These are phyloP conservation scores for Lepidurus arcticus DNA, from an alignment of 1,140 invertebrate genomes.

Conservation along the genomic window DNA sequence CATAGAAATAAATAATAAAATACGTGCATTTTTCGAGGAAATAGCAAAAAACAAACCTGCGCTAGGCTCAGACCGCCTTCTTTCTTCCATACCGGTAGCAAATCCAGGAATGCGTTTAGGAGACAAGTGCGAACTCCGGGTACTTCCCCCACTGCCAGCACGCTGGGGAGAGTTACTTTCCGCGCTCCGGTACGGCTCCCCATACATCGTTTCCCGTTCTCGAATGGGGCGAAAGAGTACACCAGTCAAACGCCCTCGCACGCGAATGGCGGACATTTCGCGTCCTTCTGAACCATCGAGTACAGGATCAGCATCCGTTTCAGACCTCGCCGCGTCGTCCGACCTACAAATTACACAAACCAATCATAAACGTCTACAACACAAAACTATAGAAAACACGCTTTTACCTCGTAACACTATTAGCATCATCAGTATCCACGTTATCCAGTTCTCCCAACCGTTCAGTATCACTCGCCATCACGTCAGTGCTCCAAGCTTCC, in stretches of 20 bases:
- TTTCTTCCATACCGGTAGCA: neutral
- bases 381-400: neutral
- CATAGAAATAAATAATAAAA: too few species aligned
- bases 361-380: neutral
- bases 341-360: conserved; percentile 48
- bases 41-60: neutral
- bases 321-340: conserved; percentile 63
- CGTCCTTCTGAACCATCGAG: conserved; percentile 47
- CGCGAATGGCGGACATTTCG: conserved; percentile 44
- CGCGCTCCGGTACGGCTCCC: neutral
- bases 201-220: conserved; percentile 40
- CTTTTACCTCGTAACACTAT: conserved; percentile 58
- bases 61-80: neutral
- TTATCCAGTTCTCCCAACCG: conserved; percentile 80
- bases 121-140: neutral
- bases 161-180: neutral
- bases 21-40: neutral
- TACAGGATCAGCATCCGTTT: conserved; percentile 52
- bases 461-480: conserved; percentile 89
- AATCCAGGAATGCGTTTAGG: neutral
- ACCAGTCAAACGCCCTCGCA: conserved; percentile 35
- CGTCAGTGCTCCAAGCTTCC: conserved; percentile 97
- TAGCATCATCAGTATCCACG: conserved; percentile 72
- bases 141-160: neutral
- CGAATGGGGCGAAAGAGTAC: conserved; percentile 45